Evolutionary conservation across 1,140 invertebrate genomes (phyloP), one percentile per base, ranked within the genome.

Genomic region (Heliconius nattereri): DNA sequence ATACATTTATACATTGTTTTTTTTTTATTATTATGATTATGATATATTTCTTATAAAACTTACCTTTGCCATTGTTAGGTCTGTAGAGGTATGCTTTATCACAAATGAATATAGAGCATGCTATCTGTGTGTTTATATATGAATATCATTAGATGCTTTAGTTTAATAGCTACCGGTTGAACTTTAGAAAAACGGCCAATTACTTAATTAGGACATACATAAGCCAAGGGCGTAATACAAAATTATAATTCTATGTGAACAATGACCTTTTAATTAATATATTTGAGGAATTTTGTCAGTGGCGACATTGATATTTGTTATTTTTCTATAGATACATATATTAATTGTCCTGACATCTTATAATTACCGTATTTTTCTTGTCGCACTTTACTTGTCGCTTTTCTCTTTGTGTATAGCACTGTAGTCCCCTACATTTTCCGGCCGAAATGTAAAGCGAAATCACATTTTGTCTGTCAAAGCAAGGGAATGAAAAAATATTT

Each of bases 171-270:
- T 9, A 66, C 57, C 57, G 57, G 57, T 66, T 66, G 57, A 66
- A 66, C 57, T 66, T 66, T 66, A 29, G 3, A 66, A 29, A 29
- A 66, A 66, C 54, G 11, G 23, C n/a, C 23, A 66, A 66, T 29
- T 66, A 66, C 23, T 66, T 66, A 66, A 66, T 66, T 66, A 66
- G 57, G 57, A 66, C 23, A 66, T 66, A 66, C 23, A 66, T 66
- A 26, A 26, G 5, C 57, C 57, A 66, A 66, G 57, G 57, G 57
- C 23, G 57, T 66, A 66, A 66, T 66, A 66, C 57, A 66, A 66
- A 66, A 66, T 66, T 66, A 66, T 26, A 66, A 16, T 26, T 26
- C n/a, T 20, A 60, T 60, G 57, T 60, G 57, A 26, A 60, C 23
- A 60, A 60, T 60, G 57, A 60, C 57, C 57, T 66, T 66, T 66